phyloP scores from a whole-genome alignment of 2,888 invertebrate genomes.

The Morpho helenor region DNA sequence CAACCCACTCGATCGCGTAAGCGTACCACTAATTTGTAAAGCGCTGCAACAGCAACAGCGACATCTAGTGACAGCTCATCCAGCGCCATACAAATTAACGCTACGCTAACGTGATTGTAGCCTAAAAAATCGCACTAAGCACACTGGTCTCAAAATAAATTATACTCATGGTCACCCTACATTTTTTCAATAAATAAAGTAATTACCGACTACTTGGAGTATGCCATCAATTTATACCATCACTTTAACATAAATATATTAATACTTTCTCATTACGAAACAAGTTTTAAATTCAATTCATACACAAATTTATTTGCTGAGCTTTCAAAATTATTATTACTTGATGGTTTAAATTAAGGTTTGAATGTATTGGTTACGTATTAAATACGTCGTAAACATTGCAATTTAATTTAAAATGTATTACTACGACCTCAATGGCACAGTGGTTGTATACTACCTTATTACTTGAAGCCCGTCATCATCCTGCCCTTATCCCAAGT shows the following conservation, averaged over 20 bases:
- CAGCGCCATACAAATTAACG: too few species aligned
- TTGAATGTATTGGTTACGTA: not conserved
- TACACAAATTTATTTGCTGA: not conserved
- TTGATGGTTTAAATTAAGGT: not conserved
- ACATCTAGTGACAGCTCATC: too few species aligned
- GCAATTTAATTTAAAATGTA: too few species aligned
- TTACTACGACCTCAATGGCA: too few species aligned
- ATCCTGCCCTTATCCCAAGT: too few species aligned
- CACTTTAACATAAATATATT: slow-evolving; percentile 1
- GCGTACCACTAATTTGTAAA: too few species aligned
- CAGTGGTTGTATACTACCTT: too few species aligned
- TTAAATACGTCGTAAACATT: not conserved
- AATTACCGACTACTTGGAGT: not conserved
- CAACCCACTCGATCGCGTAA: too few species aligned
- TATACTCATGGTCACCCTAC: not conserved
- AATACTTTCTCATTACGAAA: slow-evolving; percentile 3
- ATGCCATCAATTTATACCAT: not conserved
- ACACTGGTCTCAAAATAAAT: not conserved
- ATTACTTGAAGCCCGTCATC: too few species aligned
- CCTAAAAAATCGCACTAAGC: too few species aligned
- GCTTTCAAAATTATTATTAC: not conserved
- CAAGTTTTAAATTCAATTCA: not conserved
- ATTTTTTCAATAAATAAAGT: not conserved
- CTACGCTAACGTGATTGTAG: too few species aligned
- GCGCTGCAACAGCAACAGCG: too few species aligned